Evolutionary conservation across 1,140 invertebrate species (phyloP).

Genomic region (Rhopalosiphum maidis): DNA sequence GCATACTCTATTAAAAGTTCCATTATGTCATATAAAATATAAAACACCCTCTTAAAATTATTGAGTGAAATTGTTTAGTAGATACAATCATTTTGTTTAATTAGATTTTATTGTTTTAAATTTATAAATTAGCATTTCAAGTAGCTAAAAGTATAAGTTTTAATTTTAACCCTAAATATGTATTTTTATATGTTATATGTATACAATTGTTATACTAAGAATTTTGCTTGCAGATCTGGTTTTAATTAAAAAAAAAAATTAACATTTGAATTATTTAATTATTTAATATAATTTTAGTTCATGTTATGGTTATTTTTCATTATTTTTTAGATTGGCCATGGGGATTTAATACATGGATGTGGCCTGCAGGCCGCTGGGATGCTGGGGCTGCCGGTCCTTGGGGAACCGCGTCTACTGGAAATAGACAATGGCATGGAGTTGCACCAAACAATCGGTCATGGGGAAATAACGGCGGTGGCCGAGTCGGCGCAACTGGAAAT

Average conservation of each 20-base stretch:
- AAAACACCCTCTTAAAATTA: background rate
- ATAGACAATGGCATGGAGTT: constrained; percentile 53
- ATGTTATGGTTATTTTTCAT: background rate
- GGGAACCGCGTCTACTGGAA: constrained; percentile 33
- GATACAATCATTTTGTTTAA: background rate
- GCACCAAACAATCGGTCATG: constrained; percentile 40
- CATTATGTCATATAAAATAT: background rate
- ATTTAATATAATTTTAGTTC: background rate
- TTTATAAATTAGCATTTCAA: background rate
- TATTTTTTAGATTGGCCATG: constrained; percentile 46
- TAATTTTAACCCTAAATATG: background rate
- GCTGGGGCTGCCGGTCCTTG: constrained; percentile 26
- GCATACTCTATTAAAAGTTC: background rate
- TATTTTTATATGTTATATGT: background rate
- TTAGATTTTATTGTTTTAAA: background rate
- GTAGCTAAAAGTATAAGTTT: background rate
- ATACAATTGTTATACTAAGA: background rate
- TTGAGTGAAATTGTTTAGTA: background rate
- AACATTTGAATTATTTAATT: background rate
- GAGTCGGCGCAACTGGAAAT: constrained; percentile 54
- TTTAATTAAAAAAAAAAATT: background rate
- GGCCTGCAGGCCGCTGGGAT: constrained; percentile 49
- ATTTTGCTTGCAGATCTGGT: background rate
- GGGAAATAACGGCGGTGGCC: constrained; percentile 44
- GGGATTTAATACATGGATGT: constrained; percentile 56